phyloP scores from a whole-genome alignment of 2,113 vertebrate species.

The Zosterops hypoxanthus region DNA sequence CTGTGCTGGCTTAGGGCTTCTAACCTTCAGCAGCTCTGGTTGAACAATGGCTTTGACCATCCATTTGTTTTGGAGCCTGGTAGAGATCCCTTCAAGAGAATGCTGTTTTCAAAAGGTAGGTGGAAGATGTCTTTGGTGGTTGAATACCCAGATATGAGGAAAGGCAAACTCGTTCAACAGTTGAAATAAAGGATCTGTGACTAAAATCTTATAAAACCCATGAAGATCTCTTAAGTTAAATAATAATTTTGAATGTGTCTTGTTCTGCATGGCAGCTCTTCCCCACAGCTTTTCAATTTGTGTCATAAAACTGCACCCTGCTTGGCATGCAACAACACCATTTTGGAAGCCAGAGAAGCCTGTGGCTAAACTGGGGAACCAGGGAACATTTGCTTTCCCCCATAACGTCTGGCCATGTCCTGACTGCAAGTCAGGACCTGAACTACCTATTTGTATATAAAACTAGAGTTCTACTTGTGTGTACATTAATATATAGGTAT shows the following conservation, averaged over 20 bases:
- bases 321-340: background rate
- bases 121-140: background rate
- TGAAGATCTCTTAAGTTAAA: background rate
- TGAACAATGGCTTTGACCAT: background rate
- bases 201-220: background rate
- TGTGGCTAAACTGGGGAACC: background rate
- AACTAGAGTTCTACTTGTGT: fast-evolving
- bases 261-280: background rate
- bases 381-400: background rate
- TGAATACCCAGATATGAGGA: background rate
- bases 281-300: background rate
- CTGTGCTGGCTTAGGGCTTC: background rate
- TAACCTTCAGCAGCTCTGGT: background rate
- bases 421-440: background rate
- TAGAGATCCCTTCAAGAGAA: background rate
- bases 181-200: background rate
- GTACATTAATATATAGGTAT: background rate
- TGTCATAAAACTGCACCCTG: background rate
- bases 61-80: background rate
- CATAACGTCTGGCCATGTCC: background rate
- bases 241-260: background rate
- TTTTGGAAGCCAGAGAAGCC: background rate
- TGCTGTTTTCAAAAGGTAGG: background rate
- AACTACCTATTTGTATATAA: background rate
- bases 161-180: background rate